These are phyloP conservation scores for Phoebastria nigripes DNA, from an alignment of 2,797 vertebrate genomes.

Conservation along the genomic window DNA sequence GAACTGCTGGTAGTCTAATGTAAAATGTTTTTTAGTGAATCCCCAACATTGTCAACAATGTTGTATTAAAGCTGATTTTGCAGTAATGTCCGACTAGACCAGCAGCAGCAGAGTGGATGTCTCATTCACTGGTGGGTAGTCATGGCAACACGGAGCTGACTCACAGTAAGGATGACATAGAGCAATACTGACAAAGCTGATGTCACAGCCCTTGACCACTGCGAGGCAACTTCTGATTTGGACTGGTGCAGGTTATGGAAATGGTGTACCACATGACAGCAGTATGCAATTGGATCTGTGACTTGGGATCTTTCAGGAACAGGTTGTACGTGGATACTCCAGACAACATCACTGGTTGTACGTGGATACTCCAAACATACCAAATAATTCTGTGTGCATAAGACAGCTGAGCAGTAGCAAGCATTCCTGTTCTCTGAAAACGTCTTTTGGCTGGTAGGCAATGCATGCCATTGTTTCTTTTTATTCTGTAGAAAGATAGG, in stretches of 20 bases:
- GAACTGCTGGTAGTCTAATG: neutral
- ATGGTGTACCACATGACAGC: neutral
- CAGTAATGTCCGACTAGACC: neutral
- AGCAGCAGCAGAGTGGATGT: neutral
- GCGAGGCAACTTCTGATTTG: neutral
- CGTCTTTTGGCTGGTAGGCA: neutral
- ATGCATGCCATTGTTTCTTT: neutral
- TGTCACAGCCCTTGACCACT: neutral
- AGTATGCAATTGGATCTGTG: neutral
- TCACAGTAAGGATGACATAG: neutral
- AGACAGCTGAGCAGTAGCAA: neutral
- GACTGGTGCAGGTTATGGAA: neutral
- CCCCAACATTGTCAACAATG: neutral
- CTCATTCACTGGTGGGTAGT: neutral
- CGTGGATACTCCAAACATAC: neutral
- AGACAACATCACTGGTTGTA: neutral
- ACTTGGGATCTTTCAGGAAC: neutral
- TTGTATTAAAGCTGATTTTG: neutral
- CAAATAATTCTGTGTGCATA: neutral
- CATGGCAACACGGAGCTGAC: neutral
- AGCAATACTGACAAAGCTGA: neutral
- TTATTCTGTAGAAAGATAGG: neutral
- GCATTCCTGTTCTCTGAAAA: neutral
- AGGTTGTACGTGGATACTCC: neutral
- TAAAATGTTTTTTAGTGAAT: neutral